These are phyloP conservation scores for Andricus quercusramuli DNA, from an alignment of 2,888 invertebrate genomes.

Conservation along the genomic window DNA sequence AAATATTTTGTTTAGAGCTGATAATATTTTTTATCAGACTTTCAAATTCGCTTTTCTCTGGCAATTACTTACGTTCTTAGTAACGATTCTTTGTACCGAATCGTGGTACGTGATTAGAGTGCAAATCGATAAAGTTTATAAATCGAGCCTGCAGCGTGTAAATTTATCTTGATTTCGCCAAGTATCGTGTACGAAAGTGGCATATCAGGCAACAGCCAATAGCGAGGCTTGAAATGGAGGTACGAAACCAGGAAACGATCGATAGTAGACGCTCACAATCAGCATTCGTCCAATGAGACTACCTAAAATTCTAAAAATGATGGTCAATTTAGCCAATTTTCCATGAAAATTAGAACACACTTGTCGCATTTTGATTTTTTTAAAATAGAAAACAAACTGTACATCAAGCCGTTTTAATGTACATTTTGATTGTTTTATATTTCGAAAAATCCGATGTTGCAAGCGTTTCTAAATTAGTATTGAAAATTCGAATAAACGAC, in stretches of 20 bases:
- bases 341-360: too few species aligned
- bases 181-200: conserved; percentile 31
- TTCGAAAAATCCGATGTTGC: too few species aligned
- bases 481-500: too few species aligned
- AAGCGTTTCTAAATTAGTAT: too few species aligned
- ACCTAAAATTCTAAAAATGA: neutral
- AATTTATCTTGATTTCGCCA: conserved; percentile 30
- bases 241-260: conserved; percentile 33
- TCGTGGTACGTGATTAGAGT: conserved; percentile 3
- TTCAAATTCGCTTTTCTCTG: too few species aligned
- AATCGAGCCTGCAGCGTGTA: conserved; percentile 11
- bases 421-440: too few species aligned
- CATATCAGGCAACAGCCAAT: conserved; percentile 16
- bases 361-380: too few species aligned
- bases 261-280: conserved; percentile 31
- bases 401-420: too few species aligned
- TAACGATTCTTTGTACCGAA: neutral
- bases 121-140: conserved; percentile 1
- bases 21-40: too few species aligned
- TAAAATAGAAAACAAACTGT: too few species aligned
- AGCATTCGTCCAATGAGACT: conserved; percentile 21
- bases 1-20: too few species aligned
- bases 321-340: neutral
- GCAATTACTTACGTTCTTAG: neutral
- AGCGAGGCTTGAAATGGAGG: conserved; percentile 19